Conservation (phyloP, 2,797 vertebrate species). For the Hylomyscus alleni region DNA sequence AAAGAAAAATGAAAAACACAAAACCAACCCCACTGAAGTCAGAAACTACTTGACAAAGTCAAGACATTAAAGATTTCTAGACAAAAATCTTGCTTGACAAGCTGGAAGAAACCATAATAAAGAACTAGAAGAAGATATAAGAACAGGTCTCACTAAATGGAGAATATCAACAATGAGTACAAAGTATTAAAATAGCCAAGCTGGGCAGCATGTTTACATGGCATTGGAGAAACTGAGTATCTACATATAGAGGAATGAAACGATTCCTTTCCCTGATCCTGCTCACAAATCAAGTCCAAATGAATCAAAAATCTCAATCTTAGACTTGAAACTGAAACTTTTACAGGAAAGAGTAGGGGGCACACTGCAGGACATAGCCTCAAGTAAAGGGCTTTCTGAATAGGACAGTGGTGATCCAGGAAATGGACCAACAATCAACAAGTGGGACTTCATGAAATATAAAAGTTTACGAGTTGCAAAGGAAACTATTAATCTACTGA, state of each 20-base stretch:
- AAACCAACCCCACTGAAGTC: no score
- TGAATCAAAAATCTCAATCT: background rate
- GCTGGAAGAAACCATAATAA: background rate
- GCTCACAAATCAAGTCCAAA: background rate
- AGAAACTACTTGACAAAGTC: background rate
- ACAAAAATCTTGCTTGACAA: no score
- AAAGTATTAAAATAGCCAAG: background rate
- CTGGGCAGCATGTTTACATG: background rate
- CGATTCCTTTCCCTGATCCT: background rate
- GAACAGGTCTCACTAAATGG: background rate
- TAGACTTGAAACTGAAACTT: background rate
- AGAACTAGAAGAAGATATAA: background rate
- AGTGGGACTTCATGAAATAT: background rate
- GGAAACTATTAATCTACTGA: background rate
- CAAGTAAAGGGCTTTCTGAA: background rate
- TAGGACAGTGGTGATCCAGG: background rate
- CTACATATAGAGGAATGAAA: background rate
- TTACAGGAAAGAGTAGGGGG: background rate
- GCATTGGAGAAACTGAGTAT: background rate
- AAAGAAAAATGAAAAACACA: background rate
- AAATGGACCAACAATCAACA: background rate
- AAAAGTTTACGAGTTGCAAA: background rate
- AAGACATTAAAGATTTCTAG: background rate
- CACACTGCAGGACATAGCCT: background rate
- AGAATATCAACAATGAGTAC: background rate